These are phyloP conservation scores for Aphelinus certus DNA, from an alignment of 1,140 invertebrate genomes.

Conservation along the genomic window DNA sequence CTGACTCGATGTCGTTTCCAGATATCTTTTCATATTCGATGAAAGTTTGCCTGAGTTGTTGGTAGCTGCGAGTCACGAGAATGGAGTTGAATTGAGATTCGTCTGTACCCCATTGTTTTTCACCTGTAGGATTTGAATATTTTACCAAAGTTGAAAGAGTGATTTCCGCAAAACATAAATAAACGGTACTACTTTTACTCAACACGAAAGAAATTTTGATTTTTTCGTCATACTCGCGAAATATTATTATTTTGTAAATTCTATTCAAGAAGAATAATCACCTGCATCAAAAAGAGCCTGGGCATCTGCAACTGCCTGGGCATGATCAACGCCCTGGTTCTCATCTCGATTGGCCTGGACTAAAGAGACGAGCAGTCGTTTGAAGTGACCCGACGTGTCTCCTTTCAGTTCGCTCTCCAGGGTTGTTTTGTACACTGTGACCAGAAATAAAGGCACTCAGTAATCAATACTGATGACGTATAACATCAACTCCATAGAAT, in stretches of 20 bases:
- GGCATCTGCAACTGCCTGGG: constrained; percentile 67
- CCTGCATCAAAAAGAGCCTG: constrained; percentile 70
- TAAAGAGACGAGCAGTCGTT: constrained; percentile 86
- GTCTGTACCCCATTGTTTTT: constrained; percentile 74
- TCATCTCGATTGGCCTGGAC: constrained; percentile 85
- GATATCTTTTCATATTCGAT: constrained; percentile 70
- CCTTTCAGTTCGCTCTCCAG: constrained; percentile 89
- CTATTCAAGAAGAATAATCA: constrained; percentile 50
- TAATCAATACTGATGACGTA: background rate
- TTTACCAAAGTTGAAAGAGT: too few relatives aligned
- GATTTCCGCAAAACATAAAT: too few relatives aligned
- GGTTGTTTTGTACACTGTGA: constrained; percentile 82
- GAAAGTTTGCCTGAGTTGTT: constrained; percentile 74
- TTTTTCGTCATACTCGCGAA: too few relatives aligned
- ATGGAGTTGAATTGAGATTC: constrained; percentile 76
- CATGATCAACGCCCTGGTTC: constrained; percentile 72
- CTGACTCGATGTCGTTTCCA: constrained; percentile 75
- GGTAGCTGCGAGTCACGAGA: constrained; percentile 69
- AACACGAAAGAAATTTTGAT: too few relatives aligned
- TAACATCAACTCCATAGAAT: background rate
- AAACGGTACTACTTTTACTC: too few relatives aligned
- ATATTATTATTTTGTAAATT: too few relatives aligned
- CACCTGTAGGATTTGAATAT: constrained; percentile 60
- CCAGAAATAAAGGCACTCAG: constrained; percentile 30
- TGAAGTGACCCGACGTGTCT: constrained; percentile 95